Conservation (phyloP, 2,797 vertebrate species). For the Florisuga fusca region DNA sequence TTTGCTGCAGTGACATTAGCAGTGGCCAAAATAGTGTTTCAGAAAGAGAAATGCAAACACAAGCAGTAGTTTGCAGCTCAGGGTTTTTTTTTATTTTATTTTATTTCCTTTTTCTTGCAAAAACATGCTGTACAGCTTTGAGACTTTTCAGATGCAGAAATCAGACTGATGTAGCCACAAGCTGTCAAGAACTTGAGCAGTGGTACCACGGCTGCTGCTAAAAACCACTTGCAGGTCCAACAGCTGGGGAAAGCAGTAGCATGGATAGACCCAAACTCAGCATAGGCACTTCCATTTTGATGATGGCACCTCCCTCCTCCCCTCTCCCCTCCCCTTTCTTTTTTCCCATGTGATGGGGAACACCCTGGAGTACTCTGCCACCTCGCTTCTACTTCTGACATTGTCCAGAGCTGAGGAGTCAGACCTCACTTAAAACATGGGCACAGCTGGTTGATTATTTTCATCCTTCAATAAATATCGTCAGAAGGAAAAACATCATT, state of each 20-base stretch:
- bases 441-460: background rate
- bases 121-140: background rate
- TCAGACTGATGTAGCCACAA: background rate
- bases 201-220: background rate
- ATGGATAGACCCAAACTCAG: background rate
- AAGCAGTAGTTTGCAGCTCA: background rate
- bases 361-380: background rate
- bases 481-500: background rate
- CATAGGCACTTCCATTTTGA: background rate
- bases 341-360: background rate
- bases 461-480: background rate
- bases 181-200: background rate
- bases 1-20: conserved; percentile 2
- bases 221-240: background rate
- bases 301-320: too few species aligned
- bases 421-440: background rate
- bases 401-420: background rate
- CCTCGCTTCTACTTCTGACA: background rate
- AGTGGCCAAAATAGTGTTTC: background rate
- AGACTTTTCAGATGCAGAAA: background rate
- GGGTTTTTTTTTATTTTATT: background rate
- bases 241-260: background rate
- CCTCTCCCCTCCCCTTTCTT: too few species aligned
- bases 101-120: background rate
- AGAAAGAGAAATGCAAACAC: background rate